Conservation (phyloP, 1,140 invertebrate genomes). For the Chlorops oryzae region DNA sequence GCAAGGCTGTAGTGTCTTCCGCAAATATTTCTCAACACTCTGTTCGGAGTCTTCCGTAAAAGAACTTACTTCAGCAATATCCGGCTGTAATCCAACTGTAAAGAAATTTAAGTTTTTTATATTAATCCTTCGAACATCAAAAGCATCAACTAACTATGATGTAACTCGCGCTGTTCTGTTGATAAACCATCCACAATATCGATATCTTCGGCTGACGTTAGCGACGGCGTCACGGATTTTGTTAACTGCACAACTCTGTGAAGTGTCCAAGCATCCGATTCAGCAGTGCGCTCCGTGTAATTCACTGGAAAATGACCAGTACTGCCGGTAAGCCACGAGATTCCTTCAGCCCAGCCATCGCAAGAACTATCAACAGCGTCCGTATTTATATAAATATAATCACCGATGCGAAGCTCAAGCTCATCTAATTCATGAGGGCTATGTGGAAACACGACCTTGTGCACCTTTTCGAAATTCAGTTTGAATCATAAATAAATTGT, state of each 20-base stretch:
- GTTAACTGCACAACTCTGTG: conserved; percentile 62
- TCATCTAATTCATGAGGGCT: conserved; percentile 72
- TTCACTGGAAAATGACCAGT: conserved; percentile 72
- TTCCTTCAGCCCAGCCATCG: conserved; percentile 83
- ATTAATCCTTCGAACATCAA: too few relatives aligned
- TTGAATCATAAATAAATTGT: too few relatives aligned
- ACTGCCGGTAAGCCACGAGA: conserved; percentile 78
- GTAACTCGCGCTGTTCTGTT: conserved; percentile 22
- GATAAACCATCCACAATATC: conserved; percentile 50
- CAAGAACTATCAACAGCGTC: conserved; percentile 64
- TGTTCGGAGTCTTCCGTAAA: conserved; percentile 42
- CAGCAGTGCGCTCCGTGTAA: conserved; percentile 74
- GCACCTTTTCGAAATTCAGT: conserved; percentile 52
- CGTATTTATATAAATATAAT: conserved; percentile 76
- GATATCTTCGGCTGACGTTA: conserved; percentile 48
- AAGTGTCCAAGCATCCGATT: conserved; percentile 85
- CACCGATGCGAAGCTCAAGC: conserved; percentile 75
- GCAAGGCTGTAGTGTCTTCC: conserved; percentile 38
- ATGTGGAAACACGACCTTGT: conserved; percentile 76
- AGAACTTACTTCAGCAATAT: conserved; percentile 37
- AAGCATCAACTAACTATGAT: conserved; percentile 4
- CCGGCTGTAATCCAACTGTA: conserved; percentile 25
- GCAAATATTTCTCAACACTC: conserved; percentile 41
- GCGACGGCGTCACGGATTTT: conserved; percentile 46
- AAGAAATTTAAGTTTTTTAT: not conserved